Conservation (phyloP, 2,888 invertebrate species). For the Oxyscelio sp. region DNA sequence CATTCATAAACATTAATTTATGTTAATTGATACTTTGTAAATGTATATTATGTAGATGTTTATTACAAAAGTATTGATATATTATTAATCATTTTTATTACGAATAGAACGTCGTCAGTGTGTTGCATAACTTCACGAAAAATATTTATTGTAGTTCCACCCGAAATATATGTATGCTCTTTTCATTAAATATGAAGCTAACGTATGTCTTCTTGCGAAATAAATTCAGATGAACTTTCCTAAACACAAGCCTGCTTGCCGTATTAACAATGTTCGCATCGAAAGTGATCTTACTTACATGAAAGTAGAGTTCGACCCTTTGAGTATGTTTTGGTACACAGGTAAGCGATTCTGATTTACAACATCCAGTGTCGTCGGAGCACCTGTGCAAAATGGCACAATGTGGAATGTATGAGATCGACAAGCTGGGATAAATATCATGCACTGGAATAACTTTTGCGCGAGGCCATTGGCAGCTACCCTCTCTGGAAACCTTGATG, state of each 20-base stretch:
- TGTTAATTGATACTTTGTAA: constrained; percentile 25
- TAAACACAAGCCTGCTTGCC: not conserved
- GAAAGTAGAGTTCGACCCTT: constrained; percentile 93
- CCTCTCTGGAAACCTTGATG: constrained; percentile 88
- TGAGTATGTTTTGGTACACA: constrained; percentile 94
- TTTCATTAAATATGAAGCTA: too few species aligned
- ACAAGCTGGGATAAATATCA: constrained; percentile 92
- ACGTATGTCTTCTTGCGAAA: not conserved
- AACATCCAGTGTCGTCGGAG: constrained; percentile 96
- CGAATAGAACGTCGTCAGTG: too few species aligned
- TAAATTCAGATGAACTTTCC: not conserved
- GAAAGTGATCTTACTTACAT: constrained; percentile 91
- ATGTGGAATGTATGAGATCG: constrained; percentile 94
- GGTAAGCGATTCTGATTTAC: constrained; percentile 91
- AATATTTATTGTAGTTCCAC: too few species aligned
- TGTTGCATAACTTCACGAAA: too few species aligned
- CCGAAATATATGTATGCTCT: too few species aligned
- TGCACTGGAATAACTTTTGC: constrained; percentile 93
- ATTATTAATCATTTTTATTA: constrained; percentile 21
- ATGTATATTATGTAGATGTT: not conserved
- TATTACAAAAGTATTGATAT: not conserved
- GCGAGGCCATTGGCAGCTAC: constrained; percentile 92
- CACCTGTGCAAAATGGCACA: constrained; percentile 96
- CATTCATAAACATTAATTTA: constrained; percentile 27
- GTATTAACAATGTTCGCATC: not conserved